Evolutionary conservation across 2,113 vertebrate species (phyloP).

Genomic region (Excalfactoria chinensis): DNA sequence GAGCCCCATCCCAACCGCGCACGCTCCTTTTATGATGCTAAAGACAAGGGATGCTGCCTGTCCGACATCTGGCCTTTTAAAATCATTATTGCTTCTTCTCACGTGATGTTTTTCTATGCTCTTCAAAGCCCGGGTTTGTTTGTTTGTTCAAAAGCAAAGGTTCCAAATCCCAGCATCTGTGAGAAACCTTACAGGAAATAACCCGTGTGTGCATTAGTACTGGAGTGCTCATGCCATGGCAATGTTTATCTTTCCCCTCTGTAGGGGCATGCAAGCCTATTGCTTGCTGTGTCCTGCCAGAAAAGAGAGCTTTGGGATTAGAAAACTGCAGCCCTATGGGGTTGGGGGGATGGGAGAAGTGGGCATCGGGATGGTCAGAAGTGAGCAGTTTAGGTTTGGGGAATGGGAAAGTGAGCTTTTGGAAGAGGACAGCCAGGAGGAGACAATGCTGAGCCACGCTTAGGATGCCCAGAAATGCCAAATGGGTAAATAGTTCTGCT

Average conservation of each 20-base stretch:
- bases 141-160: slow-evolving; percentile 39
- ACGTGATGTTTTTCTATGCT: neutral
- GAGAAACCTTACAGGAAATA: slow-evolving; percentile 25
- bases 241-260: slow-evolving; percentile 34
- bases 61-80: neutral
- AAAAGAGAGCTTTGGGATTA: neutral
- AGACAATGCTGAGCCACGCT: neutral
- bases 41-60: neutral
- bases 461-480: neutral
- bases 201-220: neutral
- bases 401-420: neutral
- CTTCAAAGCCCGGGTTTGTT: slow-evolving; percentile 49
- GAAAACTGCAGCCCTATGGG: neutral
- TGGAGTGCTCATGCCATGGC: neutral
- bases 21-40: fast-evolving
- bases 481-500: neutral
- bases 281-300: neutral
- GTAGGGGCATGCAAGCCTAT: neutral
- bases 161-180: slow-evolving; percentile 29
- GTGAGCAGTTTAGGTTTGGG: fast-evolving
- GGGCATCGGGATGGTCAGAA: fast-evolving
- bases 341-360: neutral
- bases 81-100: neutral
- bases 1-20: neutral
- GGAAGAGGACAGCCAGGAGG: neutral